Base-by-base conservation (phyloP, 2,113 vertebrate species). In the Numenius arquata region DNA sequence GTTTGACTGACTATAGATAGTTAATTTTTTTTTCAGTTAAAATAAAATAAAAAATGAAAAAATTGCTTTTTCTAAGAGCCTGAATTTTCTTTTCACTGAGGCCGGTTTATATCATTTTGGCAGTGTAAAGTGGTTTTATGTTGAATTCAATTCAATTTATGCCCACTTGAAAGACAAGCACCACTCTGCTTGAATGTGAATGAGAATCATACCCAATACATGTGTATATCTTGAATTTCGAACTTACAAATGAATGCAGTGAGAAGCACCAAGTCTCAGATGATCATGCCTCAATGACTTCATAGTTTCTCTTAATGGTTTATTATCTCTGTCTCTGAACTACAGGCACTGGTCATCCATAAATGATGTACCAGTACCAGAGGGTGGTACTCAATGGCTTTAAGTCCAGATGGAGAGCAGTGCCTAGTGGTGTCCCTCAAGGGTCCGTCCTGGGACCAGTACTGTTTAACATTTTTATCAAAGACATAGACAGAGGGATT, bases 111-210 rank as follows among this genome's bases (percentile, higher is more conserved):
- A 52, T 38, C 17, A 48, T 81, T 86, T 70, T 93, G 76, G 8
- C 65, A 78, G 12, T 61, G 17, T 71, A 88, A 66, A 78, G 53
- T 85, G 22, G 21, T 43, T 90, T 94, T 81, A 21, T 56, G 40
- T 16, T 94, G 62, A 48, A 87, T 77, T 81, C 55, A 78, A 66
- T 86, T 84, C 63, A 77, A 43, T 65, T 72, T 94, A 52, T 59
- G 3, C 43, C 48, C 78, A 12, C 62, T 90, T 87, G 56, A 90
- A 96, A 94, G 59, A 75, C 47, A 95, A 91, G 53, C 23, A 85
- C 25, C 66, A 43, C 47, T 93, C n/a, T 87, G n/a, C 14, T 48
- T 72, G 59, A 89, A 84, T 78, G 43, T 40, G 32, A 79, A 86
- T 83, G n/a, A 83, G 66, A 66, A 61, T 84, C 34, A 56, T 71